Percentiles rank a stretch among this genome's conserved stretches.
These are phyloP conservation scores for Reticulitermes speratus DNA, from an alignment of 1,140 invertebrate genomes.

Conservation along the genomic window DNA sequence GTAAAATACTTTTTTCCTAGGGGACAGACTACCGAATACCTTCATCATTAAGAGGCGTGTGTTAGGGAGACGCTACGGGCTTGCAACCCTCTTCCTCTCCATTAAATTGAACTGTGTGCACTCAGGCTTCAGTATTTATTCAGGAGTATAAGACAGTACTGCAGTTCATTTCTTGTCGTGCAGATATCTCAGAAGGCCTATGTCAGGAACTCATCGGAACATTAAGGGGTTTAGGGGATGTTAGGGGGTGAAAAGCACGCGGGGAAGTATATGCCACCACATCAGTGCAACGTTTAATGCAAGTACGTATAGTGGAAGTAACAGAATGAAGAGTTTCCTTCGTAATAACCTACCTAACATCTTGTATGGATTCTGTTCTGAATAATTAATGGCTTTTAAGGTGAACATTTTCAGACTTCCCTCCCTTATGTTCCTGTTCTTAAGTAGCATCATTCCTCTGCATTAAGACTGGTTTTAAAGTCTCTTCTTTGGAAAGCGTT, in stretches of 20 bases:
- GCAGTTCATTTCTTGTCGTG: background rate
- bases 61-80: background rate
- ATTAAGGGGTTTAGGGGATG: background rate
- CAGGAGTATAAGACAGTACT: background rate
- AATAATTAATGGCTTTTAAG: slow-evolving; percentile 5
- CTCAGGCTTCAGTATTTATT: slow-evolving; percentile 13
- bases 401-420: background rate
- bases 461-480: background rate
- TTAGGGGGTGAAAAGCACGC: background rate
- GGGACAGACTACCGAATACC: background rate
- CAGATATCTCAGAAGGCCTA: background rate
- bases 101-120: slow-evolving; percentile 13
- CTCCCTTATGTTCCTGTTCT: background rate
- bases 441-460: background rate
- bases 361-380: background rate
- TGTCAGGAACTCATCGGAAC: background rate
- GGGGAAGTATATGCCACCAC: background rate
- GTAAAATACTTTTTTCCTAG: background rate
- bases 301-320: background rate
- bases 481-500: background rate
- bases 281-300: background rate
- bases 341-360: background rate
- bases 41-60: background rate
- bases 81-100: background rate
- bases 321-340: background rate